Evolutionary conservation across 2,113 vertebrate species (phyloP).

Genomic region (Hippocampus abdominalis): DNA sequence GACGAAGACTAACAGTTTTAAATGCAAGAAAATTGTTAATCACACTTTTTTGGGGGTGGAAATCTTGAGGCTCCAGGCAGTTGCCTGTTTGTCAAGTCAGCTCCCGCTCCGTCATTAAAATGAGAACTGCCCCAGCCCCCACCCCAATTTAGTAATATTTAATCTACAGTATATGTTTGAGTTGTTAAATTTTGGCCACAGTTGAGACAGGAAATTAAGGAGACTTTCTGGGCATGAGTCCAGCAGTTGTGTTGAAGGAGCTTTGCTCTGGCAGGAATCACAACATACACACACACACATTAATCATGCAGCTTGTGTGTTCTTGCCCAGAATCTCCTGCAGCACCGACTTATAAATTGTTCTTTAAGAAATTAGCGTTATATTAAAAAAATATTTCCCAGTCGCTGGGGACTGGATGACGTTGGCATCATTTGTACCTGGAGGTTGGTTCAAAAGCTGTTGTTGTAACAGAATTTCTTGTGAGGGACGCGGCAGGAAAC

Average conservation of each 20-base stretch:
- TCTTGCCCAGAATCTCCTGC: slow-evolving; percentile 24
- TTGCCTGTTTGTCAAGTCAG: no score
- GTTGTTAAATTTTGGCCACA: neutral
- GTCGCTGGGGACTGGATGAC: slow-evolving; percentile 33
- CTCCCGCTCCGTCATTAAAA: no score
- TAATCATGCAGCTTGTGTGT: slow-evolving; percentile 33
- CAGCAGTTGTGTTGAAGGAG: slow-evolving; percentile 51
- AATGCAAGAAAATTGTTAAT: no score
- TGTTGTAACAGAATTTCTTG: neutral
- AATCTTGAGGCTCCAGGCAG: no score
- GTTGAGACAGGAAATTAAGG: slow-evolving; percentile 53
- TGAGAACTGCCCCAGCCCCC: no score
- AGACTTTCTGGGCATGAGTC: slow-evolving; percentile 22
- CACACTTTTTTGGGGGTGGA: no score
- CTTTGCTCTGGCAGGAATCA: slow-evolving; percentile 57
- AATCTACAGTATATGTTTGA: no score
- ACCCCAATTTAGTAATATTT: no score
- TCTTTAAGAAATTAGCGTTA: slow-evolving; percentile 36
- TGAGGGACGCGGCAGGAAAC: neutral
- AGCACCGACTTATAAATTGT: slow-evolving; percentile 21
- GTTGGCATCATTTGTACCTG: neutral
- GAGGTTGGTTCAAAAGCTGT: neutral
- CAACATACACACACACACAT: slow-evolving; percentile 12
- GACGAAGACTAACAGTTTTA: no score
- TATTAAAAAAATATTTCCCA: slow-evolving; percentile 47